Conservation (phyloP, 2,888 invertebrate genomes). For the Diarsia dahlii region DNA sequence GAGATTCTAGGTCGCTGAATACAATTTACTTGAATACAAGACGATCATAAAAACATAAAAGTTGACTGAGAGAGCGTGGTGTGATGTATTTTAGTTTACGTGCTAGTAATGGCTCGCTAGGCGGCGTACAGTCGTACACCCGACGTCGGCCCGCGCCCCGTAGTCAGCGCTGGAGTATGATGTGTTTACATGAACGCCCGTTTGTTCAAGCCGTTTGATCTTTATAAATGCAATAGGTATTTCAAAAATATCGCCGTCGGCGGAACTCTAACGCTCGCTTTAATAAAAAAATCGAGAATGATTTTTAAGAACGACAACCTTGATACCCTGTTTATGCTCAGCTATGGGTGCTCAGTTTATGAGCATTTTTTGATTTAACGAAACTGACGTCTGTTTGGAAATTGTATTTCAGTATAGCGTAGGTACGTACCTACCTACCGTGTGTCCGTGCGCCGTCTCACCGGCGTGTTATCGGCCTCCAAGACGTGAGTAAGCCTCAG, state of each 20-base stretch:
- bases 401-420: constrained; percentile 71
- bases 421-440: constrained; percentile 30
- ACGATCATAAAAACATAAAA: constrained; percentile 69
- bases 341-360: constrained; percentile 84
- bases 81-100: constrained; percentile 71
- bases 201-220: constrained; percentile 89
- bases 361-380: constrained; percentile 82
- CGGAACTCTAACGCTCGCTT: constrained; percentile 82
- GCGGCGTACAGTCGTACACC: constrained; percentile 68
- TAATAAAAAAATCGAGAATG: constrained; percentile 87
- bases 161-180: constrained; percentile 75
- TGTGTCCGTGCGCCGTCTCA: constrained; percentile 49
- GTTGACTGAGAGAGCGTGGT: constrained; percentile 64
- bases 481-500: constrained; percentile 51
- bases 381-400: constrained; percentile 84
- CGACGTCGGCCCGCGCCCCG: constrained; percentile 26
- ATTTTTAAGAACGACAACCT: constrained; percentile 89
- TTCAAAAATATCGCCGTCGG: constrained; percentile 87
- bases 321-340: constrained; percentile 86
- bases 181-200: constrained; percentile 88
- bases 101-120: constrained; percentile 74
- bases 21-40: constrained; percentile 58
- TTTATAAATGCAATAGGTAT: constrained; percentile 90
- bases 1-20: constrained; percentile 35
- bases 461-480: constrained; percentile 46